These are phyloP conservation scores for Drosophila recens DNA, from an alignment of 2,888 invertebrate genomes.

Conservation along the genomic window DNA sequence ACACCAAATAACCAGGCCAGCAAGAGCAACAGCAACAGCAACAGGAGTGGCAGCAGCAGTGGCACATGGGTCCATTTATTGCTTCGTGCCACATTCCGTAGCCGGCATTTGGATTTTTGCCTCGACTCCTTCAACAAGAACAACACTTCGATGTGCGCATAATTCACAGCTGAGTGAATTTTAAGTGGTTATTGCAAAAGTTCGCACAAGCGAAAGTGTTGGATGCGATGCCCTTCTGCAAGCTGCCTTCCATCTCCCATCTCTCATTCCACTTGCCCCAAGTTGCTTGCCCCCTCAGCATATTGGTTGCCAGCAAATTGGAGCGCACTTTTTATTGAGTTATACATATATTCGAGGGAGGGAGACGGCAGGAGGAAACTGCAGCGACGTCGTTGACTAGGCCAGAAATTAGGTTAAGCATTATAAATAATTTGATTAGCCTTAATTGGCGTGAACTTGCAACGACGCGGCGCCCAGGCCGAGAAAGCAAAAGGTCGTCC, in stretches of 20 bases:
- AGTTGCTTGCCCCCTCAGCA: constrained; percentile 13
- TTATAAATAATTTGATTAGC: constrained; percentile 84
- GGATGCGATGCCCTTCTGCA: constrained; percentile 27
- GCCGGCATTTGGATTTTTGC: constrained; percentile 29
- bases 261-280: constrained; percentile 2
- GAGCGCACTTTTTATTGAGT: constrained; percentile 72
- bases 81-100: constrained; percentile 44
- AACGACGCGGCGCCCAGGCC: constrained; percentile 20
- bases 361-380: constrained; percentile 1
- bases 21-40: constrained; percentile 19
- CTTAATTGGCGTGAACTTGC: constrained; percentile 81
- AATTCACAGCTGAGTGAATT: constrained; percentile 84
- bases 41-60: constrained; percentile 17
- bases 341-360: constrained; percentile 23
- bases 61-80: constrained; percentile 74
- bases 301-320: constrained; percentile 59
- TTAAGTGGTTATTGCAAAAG: constrained; percentile 84
- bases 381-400: constrained; percentile 53
- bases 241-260: no score
- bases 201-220: constrained; percentile 77
- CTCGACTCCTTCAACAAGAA: constrained; percentile 66
- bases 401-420: constrained; percentile 82
- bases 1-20: constrained; percentile 60
- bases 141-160: constrained; percentile 82
- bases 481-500: constrained; percentile 9